Evolutionary conservation across 92 coral and sea anemone genomes (phyloP).

Genomic region (Bergia puertoricense): DNA sequence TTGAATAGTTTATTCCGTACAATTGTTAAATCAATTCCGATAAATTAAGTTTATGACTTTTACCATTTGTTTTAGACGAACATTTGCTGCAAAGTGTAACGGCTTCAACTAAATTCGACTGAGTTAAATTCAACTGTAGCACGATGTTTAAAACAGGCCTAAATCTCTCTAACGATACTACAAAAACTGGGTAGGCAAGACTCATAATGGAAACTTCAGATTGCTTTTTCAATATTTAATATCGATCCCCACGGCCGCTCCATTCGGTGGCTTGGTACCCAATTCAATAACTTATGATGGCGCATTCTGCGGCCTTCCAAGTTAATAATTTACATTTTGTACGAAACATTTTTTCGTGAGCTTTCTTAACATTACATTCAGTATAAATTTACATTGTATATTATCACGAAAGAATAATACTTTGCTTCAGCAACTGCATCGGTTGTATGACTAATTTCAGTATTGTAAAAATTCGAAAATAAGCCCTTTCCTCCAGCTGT

Average conservation of each 20-base stretch:
- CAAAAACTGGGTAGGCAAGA: background rate
- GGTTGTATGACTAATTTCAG: background rate
- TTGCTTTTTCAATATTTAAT: background rate
- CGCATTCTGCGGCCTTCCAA: background rate
- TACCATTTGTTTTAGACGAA: too few relatives aligned
- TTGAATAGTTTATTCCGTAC: too few relatives aligned
- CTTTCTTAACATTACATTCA: background rate
- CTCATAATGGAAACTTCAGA: background rate
- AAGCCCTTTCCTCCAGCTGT: background rate
- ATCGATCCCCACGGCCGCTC: background rate
- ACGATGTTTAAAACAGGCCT: too few relatives aligned
- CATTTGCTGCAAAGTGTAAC: too few relatives aligned
- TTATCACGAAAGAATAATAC: background rate
- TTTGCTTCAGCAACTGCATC: background rate
- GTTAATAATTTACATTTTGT: background rate
- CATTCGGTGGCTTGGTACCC: conserved; percentile 3
- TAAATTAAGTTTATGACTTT: too few relatives aligned
- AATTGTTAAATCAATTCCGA: too few relatives aligned
- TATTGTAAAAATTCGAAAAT: background rate
- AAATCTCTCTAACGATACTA: too few relatives aligned
- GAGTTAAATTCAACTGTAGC: too few relatives aligned
- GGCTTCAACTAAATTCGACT: too few relatives aligned
- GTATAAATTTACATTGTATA: background rate
- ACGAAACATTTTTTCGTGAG: background rate
- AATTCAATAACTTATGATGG: background rate